Conservation (phyloP, 2,797 vertebrate genomes). For the Danio aesculapii region DNA sequence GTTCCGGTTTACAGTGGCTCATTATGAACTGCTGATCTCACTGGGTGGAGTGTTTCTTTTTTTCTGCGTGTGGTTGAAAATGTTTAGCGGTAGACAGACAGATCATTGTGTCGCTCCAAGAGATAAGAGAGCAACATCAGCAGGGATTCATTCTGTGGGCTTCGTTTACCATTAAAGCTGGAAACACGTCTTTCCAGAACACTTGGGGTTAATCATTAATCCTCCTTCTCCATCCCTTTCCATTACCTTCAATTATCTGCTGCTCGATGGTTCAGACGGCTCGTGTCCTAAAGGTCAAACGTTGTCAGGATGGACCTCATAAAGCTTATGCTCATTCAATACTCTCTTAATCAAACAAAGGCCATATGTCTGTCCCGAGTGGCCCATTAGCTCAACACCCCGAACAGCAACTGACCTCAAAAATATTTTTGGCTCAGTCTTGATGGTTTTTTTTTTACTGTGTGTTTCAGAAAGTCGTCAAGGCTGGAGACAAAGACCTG, state of each 20-base stretch:
- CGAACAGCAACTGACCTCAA: constrained; percentile 36
- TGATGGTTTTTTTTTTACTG: constrained; percentile 11
- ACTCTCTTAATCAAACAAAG: constrained; percentile 48
- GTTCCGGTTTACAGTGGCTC: background rate
- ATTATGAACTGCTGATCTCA: constrained; percentile 4
- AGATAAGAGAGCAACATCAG: background rate
- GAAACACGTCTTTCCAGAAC: background rate
- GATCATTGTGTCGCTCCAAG: background rate
- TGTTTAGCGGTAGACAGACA: background rate
- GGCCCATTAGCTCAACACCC: constrained; percentile 25
- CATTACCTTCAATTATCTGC: constrained; percentile 39
- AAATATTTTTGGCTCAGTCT: background rate
- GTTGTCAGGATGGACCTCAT: constrained; percentile 32
- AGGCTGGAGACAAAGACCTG: constrained; percentile 93
- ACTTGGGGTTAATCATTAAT: constrained; percentile 54
- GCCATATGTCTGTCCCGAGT: constrained; percentile 48
- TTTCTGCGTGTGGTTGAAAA: background rate
- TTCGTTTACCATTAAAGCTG: background rate
- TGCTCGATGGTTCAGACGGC: constrained; percentile 50
- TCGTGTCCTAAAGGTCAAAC: constrained; percentile 37
- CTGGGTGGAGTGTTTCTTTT: background rate
- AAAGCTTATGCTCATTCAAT: constrained; percentile 52
- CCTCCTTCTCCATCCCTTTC: constrained; percentile 27
- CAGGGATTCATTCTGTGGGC: background rate
- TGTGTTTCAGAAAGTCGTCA: constrained; percentile 90